phyloP scores from a whole-genome alignment of 2,888 invertebrate genomes.

The Blastobasis lacticolella region DNA sequence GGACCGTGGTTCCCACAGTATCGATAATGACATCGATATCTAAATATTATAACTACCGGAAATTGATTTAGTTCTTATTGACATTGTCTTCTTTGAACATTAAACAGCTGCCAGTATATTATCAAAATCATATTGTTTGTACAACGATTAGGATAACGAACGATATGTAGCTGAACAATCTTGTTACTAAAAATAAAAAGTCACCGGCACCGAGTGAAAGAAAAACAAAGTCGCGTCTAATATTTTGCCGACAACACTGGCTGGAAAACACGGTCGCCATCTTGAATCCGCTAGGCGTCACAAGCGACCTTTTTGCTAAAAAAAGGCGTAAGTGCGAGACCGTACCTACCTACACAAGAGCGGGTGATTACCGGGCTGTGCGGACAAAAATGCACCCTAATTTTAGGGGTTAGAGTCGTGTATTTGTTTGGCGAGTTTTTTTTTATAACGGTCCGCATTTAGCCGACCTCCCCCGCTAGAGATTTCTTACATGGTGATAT shows the following conservation, averaged over 20 bases:
- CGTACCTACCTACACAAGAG: conserved; percentile 57
- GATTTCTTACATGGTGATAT: conserved; percentile 69
- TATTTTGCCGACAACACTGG: conserved; percentile 27
- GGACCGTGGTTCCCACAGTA: too few species aligned
- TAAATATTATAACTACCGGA: too few species aligned
- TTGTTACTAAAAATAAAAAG: conserved; percentile 5
- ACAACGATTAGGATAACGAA: too few species aligned
- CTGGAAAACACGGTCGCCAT: conserved; percentile 45
- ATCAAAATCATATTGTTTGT: too few species aligned
- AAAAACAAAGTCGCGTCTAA: too few species aligned
- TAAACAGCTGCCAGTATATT: too few species aligned
- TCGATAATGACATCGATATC: too few species aligned
- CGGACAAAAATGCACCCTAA: conserved; percentile 28
- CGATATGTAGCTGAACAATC: too few species aligned
- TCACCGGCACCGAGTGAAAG: not conserved
- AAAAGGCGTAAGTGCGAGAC: conserved; percentile 61
- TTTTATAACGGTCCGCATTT: conserved; percentile 48
- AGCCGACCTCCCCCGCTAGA: conserved; percentile 55
- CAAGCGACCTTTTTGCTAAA: conserved; percentile 50
- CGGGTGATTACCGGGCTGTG: conserved; percentile 42
- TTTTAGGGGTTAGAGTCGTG: conserved; percentile 13
- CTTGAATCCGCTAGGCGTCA: conserved; percentile 66
- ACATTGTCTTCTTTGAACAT: too few species aligned
- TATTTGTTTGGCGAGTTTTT: conserved; percentile 23
- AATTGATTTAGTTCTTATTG: too few species aligned